Evolutionary conservation across 1,140 invertebrate species (phyloP), one percentile per base, ranked within the genome.

Genomic region (Aphelenchoides avenae): DNA sequence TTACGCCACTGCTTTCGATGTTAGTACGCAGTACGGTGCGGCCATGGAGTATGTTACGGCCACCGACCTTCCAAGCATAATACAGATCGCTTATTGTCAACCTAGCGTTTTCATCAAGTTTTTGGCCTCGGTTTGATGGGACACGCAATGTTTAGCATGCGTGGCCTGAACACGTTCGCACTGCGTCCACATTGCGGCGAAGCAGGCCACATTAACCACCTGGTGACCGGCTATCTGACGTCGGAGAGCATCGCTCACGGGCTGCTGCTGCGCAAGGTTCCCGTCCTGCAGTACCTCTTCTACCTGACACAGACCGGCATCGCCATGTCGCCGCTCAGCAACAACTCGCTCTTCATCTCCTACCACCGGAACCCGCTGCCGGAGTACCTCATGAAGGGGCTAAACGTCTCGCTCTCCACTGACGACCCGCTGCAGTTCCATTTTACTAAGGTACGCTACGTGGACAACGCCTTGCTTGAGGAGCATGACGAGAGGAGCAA

Each of bases 161-260:
- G 90, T 76, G 89, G 89, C 1, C 78, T 98, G 33, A 91, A 93
- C 73, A 95, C 91, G 0, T 94, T 99, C 77, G 88, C 92, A 13
- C 79, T 98, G 44, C 84, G 95, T 24, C 94, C 95, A 26, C 95
- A 99, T 81, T 97, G 93, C 79, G 95, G 95, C 0, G 95, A 99
- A 81, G 94, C 95, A 39, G 95, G 95, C 0, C 60, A 64, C 39
- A 59, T 75, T 27, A 65, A 63, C 29, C 73, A 76, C 56, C 82
- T 98, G 15, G 89, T 97, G 27, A 44, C 50, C 1, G 30, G 90
- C 1, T 98, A 91, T 79, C 86, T 99, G 83, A 85, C 97, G 76
- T 89, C 91, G n/a, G 93, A 99, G 79, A 97, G 93, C 79, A 99
- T 99, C 70, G 91, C 91, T 1, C 95, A 99, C 78, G 95, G 95